Conservation (phyloP, 2,797 vertebrate genomes). For the Megaceryle alcyon region DNA sequence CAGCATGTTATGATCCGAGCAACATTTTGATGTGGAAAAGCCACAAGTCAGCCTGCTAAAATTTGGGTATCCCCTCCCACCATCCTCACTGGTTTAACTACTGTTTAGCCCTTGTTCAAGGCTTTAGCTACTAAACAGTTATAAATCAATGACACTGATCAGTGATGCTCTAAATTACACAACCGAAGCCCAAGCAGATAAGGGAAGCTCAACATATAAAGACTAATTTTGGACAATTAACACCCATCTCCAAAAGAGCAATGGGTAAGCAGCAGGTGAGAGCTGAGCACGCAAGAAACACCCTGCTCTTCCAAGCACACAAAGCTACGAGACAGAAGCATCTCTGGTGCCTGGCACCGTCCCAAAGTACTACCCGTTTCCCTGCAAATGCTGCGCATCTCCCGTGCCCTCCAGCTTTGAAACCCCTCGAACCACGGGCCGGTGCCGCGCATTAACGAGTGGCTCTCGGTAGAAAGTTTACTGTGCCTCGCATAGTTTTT, state of each 20-base stretch:
- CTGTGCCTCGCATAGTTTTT: neutral
- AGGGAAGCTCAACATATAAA: neutral
- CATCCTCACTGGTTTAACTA: neutral
- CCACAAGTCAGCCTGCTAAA: neutral
- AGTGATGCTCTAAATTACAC: neutral
- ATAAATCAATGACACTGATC: neutral
- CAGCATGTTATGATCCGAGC: neutral
- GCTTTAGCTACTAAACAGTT: neutral
- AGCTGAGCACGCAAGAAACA: neutral
- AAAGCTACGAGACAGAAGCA: neutral
- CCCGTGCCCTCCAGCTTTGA: rapidly evolving
- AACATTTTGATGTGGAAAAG: neutral
- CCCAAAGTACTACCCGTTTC: neutral
- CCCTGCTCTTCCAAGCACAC: neutral
- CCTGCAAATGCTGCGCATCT: neutral
- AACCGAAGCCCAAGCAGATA: neutral
- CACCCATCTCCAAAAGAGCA: neutral
- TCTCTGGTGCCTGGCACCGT: rapidly evolving
- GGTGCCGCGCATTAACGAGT: rapidly evolving
- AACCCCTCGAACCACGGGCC: neutral
- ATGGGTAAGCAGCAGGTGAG: neutral
- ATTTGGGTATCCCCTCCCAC: neutral
- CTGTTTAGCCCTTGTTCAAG: neutral
- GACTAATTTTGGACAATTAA: neutral
- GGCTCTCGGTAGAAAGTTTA: neutral